A percentile compares a stretch with the other conserved stretches of the same genome.
phyloP scores from a whole-genome alignment of 2,797 vertebrate species.

The Ptychadena robeensis region DNA sequence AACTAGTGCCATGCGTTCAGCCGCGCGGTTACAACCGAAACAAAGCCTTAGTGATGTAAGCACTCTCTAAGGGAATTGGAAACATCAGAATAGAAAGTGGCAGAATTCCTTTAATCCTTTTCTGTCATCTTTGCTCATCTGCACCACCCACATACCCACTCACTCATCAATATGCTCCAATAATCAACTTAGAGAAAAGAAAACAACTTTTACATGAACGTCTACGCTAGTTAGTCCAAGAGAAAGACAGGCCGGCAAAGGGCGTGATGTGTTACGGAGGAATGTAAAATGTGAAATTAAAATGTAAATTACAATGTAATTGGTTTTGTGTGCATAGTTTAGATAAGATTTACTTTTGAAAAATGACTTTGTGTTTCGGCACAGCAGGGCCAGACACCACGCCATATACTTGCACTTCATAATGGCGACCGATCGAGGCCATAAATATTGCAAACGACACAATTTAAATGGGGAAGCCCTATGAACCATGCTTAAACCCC shows the following conservation, averaged over 20 bases:
- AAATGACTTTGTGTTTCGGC: conserved; percentile 78
- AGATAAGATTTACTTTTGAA: conserved; percentile 83
- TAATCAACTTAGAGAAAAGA: conserved; percentile 59
- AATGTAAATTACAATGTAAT: conserved; percentile 83
- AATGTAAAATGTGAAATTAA: conserved; percentile 75
- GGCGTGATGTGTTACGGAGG: conserved; percentile 64
- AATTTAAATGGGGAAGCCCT: conserved; percentile 75
- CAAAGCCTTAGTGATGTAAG: not conserved
- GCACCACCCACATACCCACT: no score
- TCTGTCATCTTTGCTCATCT: conserved; percentile 22
- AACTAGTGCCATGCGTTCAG: no score
- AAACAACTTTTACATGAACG: conserved; percentile 44
- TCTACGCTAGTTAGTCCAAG: conserved; percentile 68
- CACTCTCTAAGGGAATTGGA: not conserved
- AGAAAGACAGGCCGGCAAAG: conserved; percentile 69
- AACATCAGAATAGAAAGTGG: not conserved
- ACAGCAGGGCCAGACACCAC: conserved; percentile 73
- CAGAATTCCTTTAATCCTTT: not conserved
- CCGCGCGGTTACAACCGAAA: no score
- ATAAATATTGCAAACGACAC: conserved; percentile 81
- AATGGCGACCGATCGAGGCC: conserved; percentile 73
- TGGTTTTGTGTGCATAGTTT: conserved; percentile 80
- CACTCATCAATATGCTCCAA: conserved; percentile 65
- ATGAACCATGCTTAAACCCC: conserved; percentile 78
- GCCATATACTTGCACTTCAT: conserved; percentile 76